phyloP scores from a whole-genome alignment of 2,797 vertebrate species.

The Malacoraja senta region DNA sequence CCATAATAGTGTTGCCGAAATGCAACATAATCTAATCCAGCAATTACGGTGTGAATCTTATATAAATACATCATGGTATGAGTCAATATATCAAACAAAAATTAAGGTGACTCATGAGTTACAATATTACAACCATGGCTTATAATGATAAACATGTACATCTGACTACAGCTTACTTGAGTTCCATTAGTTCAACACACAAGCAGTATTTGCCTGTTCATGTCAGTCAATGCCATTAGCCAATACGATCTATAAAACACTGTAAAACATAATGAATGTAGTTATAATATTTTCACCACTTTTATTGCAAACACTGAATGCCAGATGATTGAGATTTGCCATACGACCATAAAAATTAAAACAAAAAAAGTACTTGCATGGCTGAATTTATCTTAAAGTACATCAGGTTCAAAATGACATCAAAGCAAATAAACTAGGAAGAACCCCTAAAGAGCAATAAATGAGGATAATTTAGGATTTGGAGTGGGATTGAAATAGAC shows the following conservation, averaged over 20 bases:
- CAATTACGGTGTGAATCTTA: neutral
- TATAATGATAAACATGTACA: neutral
- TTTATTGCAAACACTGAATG: neutral
- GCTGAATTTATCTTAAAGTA: neutral
- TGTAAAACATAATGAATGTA: neutral
- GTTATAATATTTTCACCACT: neutral
- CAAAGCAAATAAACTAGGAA: neutral
- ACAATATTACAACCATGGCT: neutral
- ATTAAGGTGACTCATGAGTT: neutral
- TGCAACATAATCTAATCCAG: neutral
- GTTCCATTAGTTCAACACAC: neutral
- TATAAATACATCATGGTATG: neutral
- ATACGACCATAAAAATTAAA: neutral
- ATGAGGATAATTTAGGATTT: neutral
- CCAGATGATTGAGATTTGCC: neutral
- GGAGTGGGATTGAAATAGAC: neutral
- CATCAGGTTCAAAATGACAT: neutral
- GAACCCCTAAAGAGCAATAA: neutral
- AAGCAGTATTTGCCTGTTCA: neutral
- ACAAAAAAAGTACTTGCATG: neutral
- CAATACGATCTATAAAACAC: neutral
- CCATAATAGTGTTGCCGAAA: neutral
- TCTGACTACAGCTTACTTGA: neutral
- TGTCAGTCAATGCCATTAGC: neutral
- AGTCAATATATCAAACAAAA: neutral